phyloP scores from a whole-genome alignment of 2,797 vertebrate species.

The Pangasius larnaudii region DNA sequence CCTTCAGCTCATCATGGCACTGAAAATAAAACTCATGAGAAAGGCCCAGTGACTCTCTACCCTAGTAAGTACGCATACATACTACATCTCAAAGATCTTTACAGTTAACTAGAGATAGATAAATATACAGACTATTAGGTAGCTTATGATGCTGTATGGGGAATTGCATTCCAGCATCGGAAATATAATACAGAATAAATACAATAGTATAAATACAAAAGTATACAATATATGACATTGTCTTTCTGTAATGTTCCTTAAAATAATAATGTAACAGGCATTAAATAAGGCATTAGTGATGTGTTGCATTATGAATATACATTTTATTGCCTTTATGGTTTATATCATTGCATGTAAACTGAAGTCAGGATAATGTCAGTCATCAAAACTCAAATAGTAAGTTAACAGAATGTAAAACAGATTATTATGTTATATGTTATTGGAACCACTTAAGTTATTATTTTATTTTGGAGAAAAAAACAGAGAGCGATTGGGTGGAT shows the following conservation, averaged over 20 bases:
- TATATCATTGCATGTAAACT: not conserved
- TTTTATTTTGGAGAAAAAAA: not conserved
- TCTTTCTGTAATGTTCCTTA: not conserved
- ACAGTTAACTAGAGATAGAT: not conserved
- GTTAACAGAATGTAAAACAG: not conserved
- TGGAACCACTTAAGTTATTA: not conserved
- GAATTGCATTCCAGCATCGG: not conserved
- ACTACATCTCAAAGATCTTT: not conserved
- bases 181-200: not conserved
- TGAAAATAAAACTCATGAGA: constrained; percentile 45
- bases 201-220: not conserved
- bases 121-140: not conserved
- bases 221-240: not conserved
- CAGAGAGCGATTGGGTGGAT: too few relatives aligned
- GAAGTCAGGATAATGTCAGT: not conserved
- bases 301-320: not conserved
- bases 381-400: not conserved
- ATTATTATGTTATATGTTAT: not conserved
- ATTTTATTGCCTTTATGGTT: not conserved
- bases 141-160: not conserved
- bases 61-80: constrained; percentile 82
- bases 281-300: not conserved
- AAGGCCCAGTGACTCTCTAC: constrained; percentile 72
- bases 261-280: not conserved
- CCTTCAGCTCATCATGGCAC: not conserved